Conservation (phyloP, 1,140 invertebrate species). For the Atta texana region DNA sequence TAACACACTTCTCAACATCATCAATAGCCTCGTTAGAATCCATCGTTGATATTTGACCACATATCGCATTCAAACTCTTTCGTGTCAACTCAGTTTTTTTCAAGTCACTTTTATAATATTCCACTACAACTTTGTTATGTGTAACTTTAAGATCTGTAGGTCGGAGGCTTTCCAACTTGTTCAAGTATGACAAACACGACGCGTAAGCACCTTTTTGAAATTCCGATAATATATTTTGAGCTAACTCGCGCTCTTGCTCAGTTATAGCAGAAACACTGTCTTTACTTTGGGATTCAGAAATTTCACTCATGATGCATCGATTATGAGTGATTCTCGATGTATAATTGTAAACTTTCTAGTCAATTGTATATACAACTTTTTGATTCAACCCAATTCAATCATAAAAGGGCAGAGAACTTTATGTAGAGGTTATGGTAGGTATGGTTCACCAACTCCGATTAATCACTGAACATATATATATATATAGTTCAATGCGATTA, state of each 20-base stretch:
- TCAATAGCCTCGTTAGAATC: constrained; percentile 87
- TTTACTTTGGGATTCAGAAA: constrained; percentile 72
- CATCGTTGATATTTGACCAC: constrained; percentile 86
- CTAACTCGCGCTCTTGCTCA: constrained; percentile 88
- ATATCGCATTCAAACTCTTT: constrained; percentile 89
- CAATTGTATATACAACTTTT: too few relatives aligned
- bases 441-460: too few relatives aligned
- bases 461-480: too few relatives aligned
- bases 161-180: constrained; percentile 87
- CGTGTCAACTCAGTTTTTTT: constrained; percentile 91
- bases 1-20: constrained; percentile 90
- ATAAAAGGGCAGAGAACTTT: too few relatives aligned
- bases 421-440: too few relatives aligned
- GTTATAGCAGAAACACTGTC: constrained; percentile 79
- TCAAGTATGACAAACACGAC: constrained; percentile 87
- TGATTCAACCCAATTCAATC: too few relatives aligned
- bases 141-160: constrained; percentile 90
- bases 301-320: constrained; percentile 74
- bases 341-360: neutral
- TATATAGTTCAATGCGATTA: too few relatives aligned
- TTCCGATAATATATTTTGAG: constrained; percentile 87
- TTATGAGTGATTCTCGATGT: neutral
- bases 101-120: constrained; percentile 90
- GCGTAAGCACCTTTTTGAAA: constrained; percentile 88
- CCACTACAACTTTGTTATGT: constrained; percentile 91